Conservation (phyloP, 2,113 vertebrate species). For the Columbina picui region DNA sequence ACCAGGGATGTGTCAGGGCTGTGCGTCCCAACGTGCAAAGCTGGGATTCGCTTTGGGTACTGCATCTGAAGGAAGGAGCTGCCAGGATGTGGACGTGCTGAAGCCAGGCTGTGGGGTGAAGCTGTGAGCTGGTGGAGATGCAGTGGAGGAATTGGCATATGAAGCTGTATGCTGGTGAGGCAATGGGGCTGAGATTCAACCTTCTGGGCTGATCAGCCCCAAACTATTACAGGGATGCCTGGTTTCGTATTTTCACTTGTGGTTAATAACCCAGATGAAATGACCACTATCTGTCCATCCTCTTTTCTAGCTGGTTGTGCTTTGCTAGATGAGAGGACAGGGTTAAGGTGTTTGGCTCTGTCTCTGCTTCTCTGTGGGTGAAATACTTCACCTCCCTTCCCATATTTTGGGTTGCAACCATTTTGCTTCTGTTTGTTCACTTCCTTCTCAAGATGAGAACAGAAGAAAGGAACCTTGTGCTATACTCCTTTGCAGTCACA, state of each 20-base stretch:
- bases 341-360: background rate
- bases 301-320: background rate
- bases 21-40: background rate
- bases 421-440: background rate
- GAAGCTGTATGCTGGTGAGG: rapidly evolving
- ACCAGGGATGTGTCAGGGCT: background rate
- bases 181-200: background rate
- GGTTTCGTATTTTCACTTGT: background rate
- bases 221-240: background rate
- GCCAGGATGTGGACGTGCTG: background rate
- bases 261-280: background rate
- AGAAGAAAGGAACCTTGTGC: background rate
- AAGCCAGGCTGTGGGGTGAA: background rate
- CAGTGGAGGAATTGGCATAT: background rate
- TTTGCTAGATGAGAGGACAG: background rate
- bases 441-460: background rate
- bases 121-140: background rate
- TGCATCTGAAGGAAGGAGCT: background rate
- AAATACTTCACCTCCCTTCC: background rate
- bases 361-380: background rate
- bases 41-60: background rate
- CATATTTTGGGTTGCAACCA: background rate
- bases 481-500: background rate
- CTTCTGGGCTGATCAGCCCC: background rate
- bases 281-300: background rate